Evolutionary conservation across 2,797 vertebrate genomes (phyloP).

Genomic region (Rhinatrema bivittatum): DNA sequence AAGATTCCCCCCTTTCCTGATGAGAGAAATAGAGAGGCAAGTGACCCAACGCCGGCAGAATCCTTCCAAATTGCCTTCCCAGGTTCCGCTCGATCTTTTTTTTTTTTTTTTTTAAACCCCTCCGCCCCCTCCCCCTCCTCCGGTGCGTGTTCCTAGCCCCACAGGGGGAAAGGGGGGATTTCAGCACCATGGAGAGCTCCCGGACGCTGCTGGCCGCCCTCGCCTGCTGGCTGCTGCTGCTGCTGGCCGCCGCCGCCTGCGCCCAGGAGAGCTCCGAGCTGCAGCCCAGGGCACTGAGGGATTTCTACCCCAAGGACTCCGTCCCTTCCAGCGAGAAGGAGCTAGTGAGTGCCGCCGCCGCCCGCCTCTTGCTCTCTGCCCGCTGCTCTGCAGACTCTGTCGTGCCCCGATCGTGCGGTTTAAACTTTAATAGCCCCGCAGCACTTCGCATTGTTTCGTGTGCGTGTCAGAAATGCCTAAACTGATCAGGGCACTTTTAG

Average conservation of each 20-base stretch:
- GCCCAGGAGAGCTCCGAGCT: conserved; percentile 44
- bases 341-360: conserved; percentile 50
- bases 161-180: background rate
- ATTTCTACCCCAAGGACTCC: conserved; percentile 68
- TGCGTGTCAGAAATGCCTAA: background rate
- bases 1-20: background rate
- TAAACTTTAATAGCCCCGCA: too few species aligned
- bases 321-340: conserved; percentile 69
- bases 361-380: background rate
- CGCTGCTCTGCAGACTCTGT: accelerated
- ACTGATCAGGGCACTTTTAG: too few species aligned
- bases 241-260: conserved; percentile 29
- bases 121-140: too few species aligned
- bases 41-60: too few species aligned
- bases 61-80: too few species aligned
- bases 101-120: too few species aligned
- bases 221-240: conserved; percentile 53
- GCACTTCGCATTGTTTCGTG: too few species aligned
- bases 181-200: conserved; percentile 59
- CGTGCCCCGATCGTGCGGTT: background rate
- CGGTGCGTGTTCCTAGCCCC: too few species aligned
- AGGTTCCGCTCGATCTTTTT: too few species aligned
- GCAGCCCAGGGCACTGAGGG: conserved; percentile 58
- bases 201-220: conserved; percentile 44
- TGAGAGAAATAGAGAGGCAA: conserved; percentile 13